Percentiles rank a stretch among this genome's conserved stretches.
Conservation (phyloP, 2,113 vertebrate species). For the Oreochromis aureus region DNA sequence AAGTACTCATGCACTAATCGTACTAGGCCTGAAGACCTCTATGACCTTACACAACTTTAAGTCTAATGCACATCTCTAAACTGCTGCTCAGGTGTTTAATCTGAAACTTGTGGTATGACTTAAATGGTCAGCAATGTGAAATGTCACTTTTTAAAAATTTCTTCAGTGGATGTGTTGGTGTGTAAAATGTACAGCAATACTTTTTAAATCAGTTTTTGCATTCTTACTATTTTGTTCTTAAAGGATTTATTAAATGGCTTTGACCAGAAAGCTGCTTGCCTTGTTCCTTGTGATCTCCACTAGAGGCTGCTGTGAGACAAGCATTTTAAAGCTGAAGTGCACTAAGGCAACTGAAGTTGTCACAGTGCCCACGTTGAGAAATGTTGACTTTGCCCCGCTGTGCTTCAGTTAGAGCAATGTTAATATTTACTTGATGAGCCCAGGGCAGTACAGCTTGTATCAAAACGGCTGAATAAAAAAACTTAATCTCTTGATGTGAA, state of each 20-base stretch:
- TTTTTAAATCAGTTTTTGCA: background rate
- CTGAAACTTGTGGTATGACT: background rate
- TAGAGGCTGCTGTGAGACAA: background rate
- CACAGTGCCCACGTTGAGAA: background rate
- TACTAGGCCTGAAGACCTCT: background rate
- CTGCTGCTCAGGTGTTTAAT: background rate
- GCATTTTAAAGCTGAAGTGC: background rate
- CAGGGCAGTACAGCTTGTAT: background rate
- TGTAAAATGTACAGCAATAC: conserved; percentile 45
- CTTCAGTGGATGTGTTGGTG: background rate
- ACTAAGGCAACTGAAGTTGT: background rate
- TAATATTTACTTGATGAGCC: background rate
- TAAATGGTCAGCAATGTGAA: background rate
- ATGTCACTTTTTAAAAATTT: background rate
- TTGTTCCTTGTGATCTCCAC: background rate
- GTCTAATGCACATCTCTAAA: background rate
- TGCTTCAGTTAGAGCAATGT: background rate
- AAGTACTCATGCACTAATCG: background rate
- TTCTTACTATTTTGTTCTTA: background rate
- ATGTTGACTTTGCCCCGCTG: background rate
- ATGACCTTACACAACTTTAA: background rate
- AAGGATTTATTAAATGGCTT: conserved; percentile 40
- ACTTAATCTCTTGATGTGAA: background rate
- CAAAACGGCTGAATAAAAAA: fast-evolving
- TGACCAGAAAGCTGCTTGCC: background rate